phyloP scores from a whole-genome alignment of 2,888 invertebrate species.

The Leucoma salicis region DNA sequence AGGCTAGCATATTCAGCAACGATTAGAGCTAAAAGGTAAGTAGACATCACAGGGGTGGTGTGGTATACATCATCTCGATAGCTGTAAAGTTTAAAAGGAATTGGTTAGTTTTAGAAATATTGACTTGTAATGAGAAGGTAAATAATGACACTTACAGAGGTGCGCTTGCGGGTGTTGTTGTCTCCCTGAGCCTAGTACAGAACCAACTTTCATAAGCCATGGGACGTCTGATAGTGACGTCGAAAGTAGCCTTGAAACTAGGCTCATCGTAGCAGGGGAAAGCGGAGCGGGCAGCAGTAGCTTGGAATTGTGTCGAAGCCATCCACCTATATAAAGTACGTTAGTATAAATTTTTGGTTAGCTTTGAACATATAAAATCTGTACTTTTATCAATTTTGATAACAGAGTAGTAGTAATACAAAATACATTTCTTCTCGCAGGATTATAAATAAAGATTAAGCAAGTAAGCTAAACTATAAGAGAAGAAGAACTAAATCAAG shows the following conservation, averaged over 20 bases:
- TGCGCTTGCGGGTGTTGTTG: constrained; percentile 8
- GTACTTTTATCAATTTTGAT: no score
- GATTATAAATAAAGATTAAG: no score
- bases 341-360: background rate
- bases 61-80: constrained; percentile 55
- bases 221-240: constrained; percentile 84
- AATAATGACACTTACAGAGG: constrained; percentile 39
- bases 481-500: no score
- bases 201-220: constrained; percentile 70
- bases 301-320: constrained; percentile 87
- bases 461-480: no score
- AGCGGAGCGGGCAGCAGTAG: constrained; percentile 85
- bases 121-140: background rate
- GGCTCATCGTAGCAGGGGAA: constrained; percentile 94
- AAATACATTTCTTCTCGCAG: no score
- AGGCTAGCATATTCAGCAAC: constrained; percentile 82
- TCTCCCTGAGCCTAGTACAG: constrained; percentile 80
- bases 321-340: constrained; percentile 66
- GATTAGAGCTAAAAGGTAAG: constrained; percentile 87
- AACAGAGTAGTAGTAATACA: no score
- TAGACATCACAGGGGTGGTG: constrained; percentile 80
- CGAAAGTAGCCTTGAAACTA: constrained; percentile 89
- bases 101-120: background rate
- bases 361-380: no score
- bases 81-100: constrained; percentile 33